These are phyloP conservation scores for Leptopilina syphax DNA, from an alignment of 2,888 invertebrate genomes.

Conservation along the genomic window DNA sequence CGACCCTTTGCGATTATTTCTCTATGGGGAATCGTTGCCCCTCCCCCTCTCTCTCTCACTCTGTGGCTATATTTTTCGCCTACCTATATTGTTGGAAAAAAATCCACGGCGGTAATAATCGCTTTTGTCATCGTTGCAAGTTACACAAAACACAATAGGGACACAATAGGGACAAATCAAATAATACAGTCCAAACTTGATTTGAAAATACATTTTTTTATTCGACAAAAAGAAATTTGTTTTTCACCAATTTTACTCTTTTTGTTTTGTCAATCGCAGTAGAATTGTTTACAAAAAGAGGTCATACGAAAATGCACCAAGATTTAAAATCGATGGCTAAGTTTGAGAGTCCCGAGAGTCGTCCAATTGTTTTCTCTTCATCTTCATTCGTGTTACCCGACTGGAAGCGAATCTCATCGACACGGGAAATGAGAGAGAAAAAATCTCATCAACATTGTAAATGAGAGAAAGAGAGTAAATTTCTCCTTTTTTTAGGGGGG, in stretches of 20 bases:
- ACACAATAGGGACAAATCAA: neutral
- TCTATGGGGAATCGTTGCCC: constrained; percentile 1
- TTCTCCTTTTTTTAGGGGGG: neutral
- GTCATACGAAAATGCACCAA: neutral
- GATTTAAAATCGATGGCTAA: constrained; percentile 25
- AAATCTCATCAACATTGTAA: constrained; percentile 1
- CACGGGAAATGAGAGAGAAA: constrained; percentile 36
- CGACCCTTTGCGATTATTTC: constrained; percentile 32
- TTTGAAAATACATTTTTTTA: neutral
- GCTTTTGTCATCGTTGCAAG: neutral
- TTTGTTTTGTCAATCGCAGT: no score
- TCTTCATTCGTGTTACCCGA: constrained; percentile 61
- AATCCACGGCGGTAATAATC: neutral
- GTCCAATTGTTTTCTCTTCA: constrained; percentile 25
- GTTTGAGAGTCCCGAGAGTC: constrained; percentile 4
- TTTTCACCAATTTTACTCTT: no score
- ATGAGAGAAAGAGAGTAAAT: constrained; percentile 47
- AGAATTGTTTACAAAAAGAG: no score
- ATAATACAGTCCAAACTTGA: neutral
- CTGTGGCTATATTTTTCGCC: no score
- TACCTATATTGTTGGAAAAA: neutral
- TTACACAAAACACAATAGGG: neutral
- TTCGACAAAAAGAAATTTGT: no score
- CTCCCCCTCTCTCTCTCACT: neutral
- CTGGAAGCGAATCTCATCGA: constrained; percentile 46